phyloP scores from a whole-genome alignment of 2,113 vertebrate genomes.

The Phalacrocorax aristotelis region DNA sequence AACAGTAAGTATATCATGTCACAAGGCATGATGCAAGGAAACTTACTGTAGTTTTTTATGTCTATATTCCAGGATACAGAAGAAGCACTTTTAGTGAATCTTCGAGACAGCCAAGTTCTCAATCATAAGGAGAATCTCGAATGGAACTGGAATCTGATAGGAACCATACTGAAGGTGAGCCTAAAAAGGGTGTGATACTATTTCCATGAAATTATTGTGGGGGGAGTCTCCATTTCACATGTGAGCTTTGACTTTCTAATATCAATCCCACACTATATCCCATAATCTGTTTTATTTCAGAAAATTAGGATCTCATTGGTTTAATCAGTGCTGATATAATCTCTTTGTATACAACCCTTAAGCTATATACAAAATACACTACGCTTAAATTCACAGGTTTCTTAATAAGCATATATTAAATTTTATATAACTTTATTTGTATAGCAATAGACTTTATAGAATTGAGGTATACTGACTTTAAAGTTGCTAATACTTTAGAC shows the following conservation, averaged over 20 bases:
- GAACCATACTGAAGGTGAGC: constrained; percentile 91
- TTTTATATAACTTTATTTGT: not conserved
- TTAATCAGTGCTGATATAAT: not conserved
- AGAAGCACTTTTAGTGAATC: constrained; percentile 88
- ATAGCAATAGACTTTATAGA: not conserved
- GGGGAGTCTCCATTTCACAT: not conserved
- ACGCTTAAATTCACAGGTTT: not conserved
- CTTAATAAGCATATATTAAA: not conserved
- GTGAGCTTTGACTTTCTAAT: not conserved
- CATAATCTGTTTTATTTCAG: not conserved
- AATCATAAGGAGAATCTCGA: constrained; percentile 93
- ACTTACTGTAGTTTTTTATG: not conserved
- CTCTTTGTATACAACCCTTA: not conserved
- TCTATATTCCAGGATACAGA: constrained; percentile 85
- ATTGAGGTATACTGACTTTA: not conserved
- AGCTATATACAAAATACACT: not conserved
- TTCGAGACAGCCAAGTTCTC: constrained; percentile 91
- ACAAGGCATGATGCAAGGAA: not conserved
- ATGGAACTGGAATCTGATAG: constrained; percentile 94
- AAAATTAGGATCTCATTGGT: not conserved
- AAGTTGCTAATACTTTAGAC: not conserved
- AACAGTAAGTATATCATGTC: not conserved
- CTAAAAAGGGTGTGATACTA: not conserved
- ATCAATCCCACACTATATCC: not conserved
- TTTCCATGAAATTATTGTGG: not conserved